Base-by-base conservation (phyloP, 2,113 vertebrate species). In the Centropristis striata region DNA sequence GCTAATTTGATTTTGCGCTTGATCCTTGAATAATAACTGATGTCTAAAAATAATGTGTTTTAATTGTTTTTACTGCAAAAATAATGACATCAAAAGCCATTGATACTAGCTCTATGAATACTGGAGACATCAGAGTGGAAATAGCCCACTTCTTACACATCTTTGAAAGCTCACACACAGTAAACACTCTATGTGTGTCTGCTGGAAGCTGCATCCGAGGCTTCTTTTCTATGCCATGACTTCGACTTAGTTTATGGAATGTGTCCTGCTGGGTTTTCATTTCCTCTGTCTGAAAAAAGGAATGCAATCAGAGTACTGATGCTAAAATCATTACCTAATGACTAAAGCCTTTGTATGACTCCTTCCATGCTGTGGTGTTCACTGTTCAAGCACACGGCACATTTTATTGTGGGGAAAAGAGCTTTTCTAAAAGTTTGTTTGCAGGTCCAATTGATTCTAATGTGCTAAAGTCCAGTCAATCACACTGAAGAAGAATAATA, bases 1-100 rank as follows among this genome's bases (percentile, higher is more conserved):
- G 90, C 93, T 94, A 93, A 94, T 94, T 94, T 92, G 86, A 94
- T 92, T 94, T 87, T 72, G 85, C 63, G 85, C 90, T 93, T 95
- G 93, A 94, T 94, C 90, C 80, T 84, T 86, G 80, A 91, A 90
- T 88, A 93, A 88, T 90, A 88, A 91, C 83, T 63, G 81, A 80
- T 53, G 68, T 92, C 76, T 90, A 83, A 91, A 92, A 94, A 94
- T 90, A 90, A 80, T 58, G 42, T 8, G 70, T 75, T 89, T 88
- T 90, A 84, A 91, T 94, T 91, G 86, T 88, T 91, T 92, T 83
- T 66, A 23, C 47, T 67, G 66, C 11, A 68, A 75, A 87, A 75
- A 89, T 57, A 84, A 84, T 42, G 39, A 78, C 59, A 84, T 90
- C 84, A 77, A 80, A 87, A 65, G 71, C 57, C 71, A 84, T 36